phyloP scores from a whole-genome alignment of 2,113 vertebrate genomes.

The Tragelaphus imberbis region DNA sequence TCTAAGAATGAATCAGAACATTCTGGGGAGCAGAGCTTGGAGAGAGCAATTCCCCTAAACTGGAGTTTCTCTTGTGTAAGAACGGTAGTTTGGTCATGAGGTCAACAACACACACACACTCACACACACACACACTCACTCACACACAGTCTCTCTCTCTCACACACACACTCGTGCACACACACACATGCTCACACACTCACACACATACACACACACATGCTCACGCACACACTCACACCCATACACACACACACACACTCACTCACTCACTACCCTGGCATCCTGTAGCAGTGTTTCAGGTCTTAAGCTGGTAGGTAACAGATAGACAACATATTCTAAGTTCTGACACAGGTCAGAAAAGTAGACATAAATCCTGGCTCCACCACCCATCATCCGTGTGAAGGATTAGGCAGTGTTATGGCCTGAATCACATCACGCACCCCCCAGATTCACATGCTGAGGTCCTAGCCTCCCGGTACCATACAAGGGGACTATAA shows the following conservation, averaged over 20 bases:
- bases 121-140: not conserved
- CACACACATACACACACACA: not conserved
- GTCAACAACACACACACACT: not conserved
- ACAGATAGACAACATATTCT: rapidly evolving
- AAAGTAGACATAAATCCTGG: not conserved
- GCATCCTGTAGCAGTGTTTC: not conserved
- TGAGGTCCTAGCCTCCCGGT: not conserved
- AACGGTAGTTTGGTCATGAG: not conserved
- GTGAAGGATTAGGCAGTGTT: not conserved
- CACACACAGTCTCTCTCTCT: too few species aligned
- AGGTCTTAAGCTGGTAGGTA: not conserved
- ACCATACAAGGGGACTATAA: not conserved
- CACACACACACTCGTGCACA: not conserved
- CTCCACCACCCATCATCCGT: not conserved
- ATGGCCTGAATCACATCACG: not conserved
- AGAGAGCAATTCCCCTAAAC: slow-evolving; percentile 36
- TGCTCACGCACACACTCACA: not conserved
- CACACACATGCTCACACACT: not conserved
- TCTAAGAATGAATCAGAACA: slow-evolving; percentile 50
- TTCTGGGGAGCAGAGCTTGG: slow-evolving; percentile 42
- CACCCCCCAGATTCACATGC: not conserved
- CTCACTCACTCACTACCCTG: not conserved
- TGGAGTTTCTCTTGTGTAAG: slow-evolving; percentile 1
- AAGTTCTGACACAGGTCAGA: not conserved
- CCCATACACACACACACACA: not conserved